These are phyloP conservation scores for Protobothrops flavoviridis DNA, from an alignment of 2,113 vertebrate species.

Conservation along the genomic window DNA sequence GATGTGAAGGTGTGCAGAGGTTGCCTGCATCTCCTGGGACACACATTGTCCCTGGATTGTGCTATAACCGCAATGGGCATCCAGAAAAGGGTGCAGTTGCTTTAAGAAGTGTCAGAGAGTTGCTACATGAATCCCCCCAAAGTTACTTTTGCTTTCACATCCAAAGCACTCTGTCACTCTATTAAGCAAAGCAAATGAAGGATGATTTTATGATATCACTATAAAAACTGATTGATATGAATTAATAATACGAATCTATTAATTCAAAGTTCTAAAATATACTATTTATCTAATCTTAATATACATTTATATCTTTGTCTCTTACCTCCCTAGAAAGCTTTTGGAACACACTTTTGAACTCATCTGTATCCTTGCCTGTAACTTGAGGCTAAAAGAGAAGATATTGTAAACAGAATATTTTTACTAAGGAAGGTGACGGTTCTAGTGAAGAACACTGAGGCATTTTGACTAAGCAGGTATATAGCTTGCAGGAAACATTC, in stretches of 20 bases:
- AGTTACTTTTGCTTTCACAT: neutral
- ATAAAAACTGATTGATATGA: neutral
- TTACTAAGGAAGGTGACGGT: neutral
- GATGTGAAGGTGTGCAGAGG: neutral
- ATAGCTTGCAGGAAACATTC: neutral
- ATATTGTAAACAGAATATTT: slow-evolving; percentile 23
- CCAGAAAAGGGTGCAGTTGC: neutral
- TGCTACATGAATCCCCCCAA: neutral
- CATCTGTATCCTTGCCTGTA: slow-evolving; percentile 62
- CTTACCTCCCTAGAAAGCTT: slow-evolving; percentile 80
- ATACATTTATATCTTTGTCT: slow-evolving; percentile 5
- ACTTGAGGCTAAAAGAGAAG: slow-evolving; percentile 73
- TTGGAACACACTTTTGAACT: slow-evolving; percentile 76
- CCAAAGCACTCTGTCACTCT: neutral
- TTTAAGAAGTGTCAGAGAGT: neutral
- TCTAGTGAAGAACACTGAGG: neutral
- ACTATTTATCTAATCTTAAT: slow-evolving; percentile 33
- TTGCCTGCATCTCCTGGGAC: neutral
- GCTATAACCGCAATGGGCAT: neutral
- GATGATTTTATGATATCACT: neutral
- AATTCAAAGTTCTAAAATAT: neutral
- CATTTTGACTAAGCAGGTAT: neutral
- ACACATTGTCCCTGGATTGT: neutral
- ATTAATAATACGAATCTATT: neutral
- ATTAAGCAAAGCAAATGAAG: slow-evolving; percentile 9